Base-by-base conservation (phyloP, 2,888 invertebrate genomes). In the Hyppa rectilinea region DNA sequence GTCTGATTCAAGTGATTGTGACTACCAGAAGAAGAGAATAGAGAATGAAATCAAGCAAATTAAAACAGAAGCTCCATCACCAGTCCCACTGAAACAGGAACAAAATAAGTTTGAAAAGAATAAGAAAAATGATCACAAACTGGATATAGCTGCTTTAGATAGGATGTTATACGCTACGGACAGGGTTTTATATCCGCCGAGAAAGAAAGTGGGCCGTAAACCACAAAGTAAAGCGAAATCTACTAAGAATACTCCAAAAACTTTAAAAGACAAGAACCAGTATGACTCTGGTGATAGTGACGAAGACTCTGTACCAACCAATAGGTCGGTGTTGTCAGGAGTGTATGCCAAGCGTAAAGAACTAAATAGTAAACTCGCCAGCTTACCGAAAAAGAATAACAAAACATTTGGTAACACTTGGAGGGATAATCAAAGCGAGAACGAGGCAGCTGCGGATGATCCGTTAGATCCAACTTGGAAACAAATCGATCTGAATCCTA, bases 181-280 rank as follows among this genome's bases (percentile, higher is more conserved):
- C 85, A 96, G 97, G 81, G 97, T 98, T 2, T 91, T 98, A 20
- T 98, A 98, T 92, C 98, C 98, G 0, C 98, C 98, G 0, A 96
- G 98, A 71, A 96, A 97, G 78, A 98, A 97, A 92, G 97, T 97
- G 52, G 97, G 97, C 0, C 95, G 97, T 76, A 97, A 97, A 65
- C 96, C 97, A 17, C 93, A 94, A 81, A 93, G 87, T 72, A 95
- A 95, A 88, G 86, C 96, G 3, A 96, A 94, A 85, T 60, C 88
- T 17, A 82, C 89, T 43, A 90, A 88, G 55, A 94, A 89, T 84
- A 71, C 92, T 36, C 89, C 93, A 7, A 95, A 94, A 90, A 94
- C 94, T 2, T 87, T 94, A 47, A 94, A 93, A 80, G 95, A 96
- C 83, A 96, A 95, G 86, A 95, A 93, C 78, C 93, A 95, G 63